Conservation (phyloP, 2,888 invertebrate genomes). For the Zhuqinia jingwanae region DNA sequence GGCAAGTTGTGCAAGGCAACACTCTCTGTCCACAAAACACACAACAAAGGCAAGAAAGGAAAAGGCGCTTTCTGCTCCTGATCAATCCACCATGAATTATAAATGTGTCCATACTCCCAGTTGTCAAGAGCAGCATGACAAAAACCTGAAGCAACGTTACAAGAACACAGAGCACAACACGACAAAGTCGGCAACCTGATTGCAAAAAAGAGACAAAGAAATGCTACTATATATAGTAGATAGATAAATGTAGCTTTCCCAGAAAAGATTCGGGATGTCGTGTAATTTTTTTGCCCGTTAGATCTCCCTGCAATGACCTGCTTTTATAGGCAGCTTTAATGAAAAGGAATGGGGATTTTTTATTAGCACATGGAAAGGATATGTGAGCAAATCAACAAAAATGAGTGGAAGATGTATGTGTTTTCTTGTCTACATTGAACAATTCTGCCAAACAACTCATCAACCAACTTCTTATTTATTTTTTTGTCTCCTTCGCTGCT, state of each 20-base stretch:
- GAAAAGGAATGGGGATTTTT: too few species aligned
- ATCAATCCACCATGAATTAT: slow-evolving; percentile 65
- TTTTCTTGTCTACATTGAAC: too few species aligned
- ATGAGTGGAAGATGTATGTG: too few species aligned
- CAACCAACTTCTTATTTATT: too few species aligned
- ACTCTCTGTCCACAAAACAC: not conserved
- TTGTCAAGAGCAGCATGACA: slow-evolving; percentile 36
- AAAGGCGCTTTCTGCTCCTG: too few species aligned
- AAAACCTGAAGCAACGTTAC: not conserved
- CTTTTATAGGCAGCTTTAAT: too few species aligned
- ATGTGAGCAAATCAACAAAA: too few species aligned
- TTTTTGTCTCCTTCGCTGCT: too few species aligned
- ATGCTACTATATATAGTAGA: too few species aligned
- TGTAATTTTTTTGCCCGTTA: not conserved
- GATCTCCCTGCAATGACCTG: too few species aligned
- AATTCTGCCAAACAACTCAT: slow-evolving; percentile 15
- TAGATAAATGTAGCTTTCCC: slow-evolving; percentile 44
- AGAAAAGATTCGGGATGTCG: not conserved
- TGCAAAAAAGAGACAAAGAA: not conserved
- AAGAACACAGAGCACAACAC: not conserved
- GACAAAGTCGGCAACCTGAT: too few species aligned
- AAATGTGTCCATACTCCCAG: slow-evolving; percentile 64
- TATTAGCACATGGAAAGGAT: too few species aligned
- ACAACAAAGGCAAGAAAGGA: not conserved
- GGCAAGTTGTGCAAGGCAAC: slow-evolving; percentile 43